Base-by-base conservation (phyloP, 2,797 vertebrate species). In the Scleropages formosus region DNA sequence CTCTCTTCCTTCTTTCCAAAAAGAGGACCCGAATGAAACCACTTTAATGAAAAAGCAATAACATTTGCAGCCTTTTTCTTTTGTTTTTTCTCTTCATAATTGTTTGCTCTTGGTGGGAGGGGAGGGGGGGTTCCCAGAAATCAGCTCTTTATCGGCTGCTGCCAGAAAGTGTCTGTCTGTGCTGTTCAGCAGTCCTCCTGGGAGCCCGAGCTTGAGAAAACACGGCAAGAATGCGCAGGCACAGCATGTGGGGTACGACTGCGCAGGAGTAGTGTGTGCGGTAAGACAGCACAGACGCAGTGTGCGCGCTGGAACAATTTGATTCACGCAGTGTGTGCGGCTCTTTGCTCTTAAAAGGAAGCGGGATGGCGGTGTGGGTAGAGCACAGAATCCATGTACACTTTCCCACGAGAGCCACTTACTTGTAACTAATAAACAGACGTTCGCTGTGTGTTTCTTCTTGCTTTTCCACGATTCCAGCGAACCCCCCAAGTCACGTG, bases 221-320 rank as follows among this genome's bases (percentile, higher is more conserved):
- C 82, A 88, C 84, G 85, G 78, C 72, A 83, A 84, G 89, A 89
- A 91, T 91, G 87, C 74, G n/a, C n/a, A n/a, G n/a, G n/a, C n/a
- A n/a, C n/a, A 59, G 78, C 73, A 78, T 65, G 24, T 72, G 67
- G 61, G 74, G 67, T 24, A 49, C 47, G 47, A 53, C 51, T 63
- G 13, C 16, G 44, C 27, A 74, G 63, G 63, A 31, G 18, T n/a
- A n/a, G n/a, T n/a, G n/a, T n/a, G n/a, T n/a, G n/a, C n/a, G n/a
- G n/a, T n/a, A n/a, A n/a, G n/a, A n/a, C n/a, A n/a, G n/a, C n/a
- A n/a, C n/a, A n/a, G n/a, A n/a, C n/a, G n/a, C n/a, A n/a, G n/a
- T n/a, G n/a, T n/a, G n/a, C n/a, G n/a, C n/a, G n/a, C n/a, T n/a
- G n/a, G n/a, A n/a, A n/a, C n/a, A n/a, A n/a, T n/a, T n/a, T n/a